Conservation (phyloP, 2,888 invertebrate genomes). For the Ormyrus pomaceus region DNA sequence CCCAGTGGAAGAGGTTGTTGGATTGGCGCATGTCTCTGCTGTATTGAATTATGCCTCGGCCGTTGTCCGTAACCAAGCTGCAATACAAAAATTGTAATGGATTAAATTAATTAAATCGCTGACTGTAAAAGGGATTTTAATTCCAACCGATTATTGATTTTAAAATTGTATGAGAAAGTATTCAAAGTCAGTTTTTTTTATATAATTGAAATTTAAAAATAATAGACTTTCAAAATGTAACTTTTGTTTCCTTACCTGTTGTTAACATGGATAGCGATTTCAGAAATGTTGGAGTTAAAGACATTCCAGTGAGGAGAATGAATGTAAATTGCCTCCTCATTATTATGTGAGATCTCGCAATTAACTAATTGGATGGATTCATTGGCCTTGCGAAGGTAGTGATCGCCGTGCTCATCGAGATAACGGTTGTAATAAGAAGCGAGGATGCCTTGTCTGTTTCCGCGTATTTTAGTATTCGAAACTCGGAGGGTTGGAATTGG, state of each 20-base stretch:
- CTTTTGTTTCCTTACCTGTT: constrained; percentile 69
- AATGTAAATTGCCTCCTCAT: constrained; percentile 87
- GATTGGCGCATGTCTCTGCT: constrained; percentile 95
- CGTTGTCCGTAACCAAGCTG: constrained; percentile 90
- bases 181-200: background rate
- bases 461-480: constrained; percentile 85
- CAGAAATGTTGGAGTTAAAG: constrained; percentile 90
- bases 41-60: constrained; percentile 90
- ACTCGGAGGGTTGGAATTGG: constrained; percentile 87
- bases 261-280: constrained; percentile 93
- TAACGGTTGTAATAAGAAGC: constrained; percentile 93
- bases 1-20: constrained; percentile 98
- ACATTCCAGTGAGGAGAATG: constrained; percentile 92
- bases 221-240: too few relatives aligned
- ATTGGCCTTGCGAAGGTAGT: constrained; percentile 90
- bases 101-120: too few relatives aligned
- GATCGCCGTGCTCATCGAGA: constrained; percentile 89
- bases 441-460: constrained; percentile 88
- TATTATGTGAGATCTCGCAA: constrained; percentile 89
- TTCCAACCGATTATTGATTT: background rate
- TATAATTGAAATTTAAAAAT: background rate
- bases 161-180: background rate
- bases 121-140: background rate
- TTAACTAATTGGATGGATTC: constrained; percentile 88
- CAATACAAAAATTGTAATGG: background rate